These are phyloP conservation scores for Trachelus troglodyta DNA, from an alignment of 2,888 invertebrate genomes.

Conservation along the genomic window DNA sequence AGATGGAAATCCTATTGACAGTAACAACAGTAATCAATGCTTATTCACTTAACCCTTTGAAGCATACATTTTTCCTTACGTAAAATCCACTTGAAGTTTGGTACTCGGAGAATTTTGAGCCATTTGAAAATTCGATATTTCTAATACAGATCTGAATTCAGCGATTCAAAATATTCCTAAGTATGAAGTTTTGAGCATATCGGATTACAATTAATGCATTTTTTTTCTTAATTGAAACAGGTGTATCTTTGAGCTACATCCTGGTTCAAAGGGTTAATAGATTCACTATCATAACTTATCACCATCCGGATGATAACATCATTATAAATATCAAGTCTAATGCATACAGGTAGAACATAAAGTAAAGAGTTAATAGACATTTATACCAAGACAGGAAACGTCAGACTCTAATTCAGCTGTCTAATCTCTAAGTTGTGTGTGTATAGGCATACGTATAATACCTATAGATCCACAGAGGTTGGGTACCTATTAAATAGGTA, in stretches of 20 bases:
- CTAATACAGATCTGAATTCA: too few relatives aligned
- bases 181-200: too few relatives aligned
- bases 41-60: neutral
- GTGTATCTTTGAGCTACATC: too few relatives aligned
- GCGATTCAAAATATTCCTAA: too few relatives aligned
- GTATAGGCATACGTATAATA: neutral
- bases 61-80: too few relatives aligned
- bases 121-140: too few relatives aligned
- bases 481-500: neutral
- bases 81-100: too few relatives aligned
- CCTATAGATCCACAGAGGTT: neutral
- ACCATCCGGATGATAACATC: neutral
- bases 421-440: neutral
- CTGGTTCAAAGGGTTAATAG: neutral
- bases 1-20: neutral
- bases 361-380: neutral
- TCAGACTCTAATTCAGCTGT: neutral
- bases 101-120: too few relatives aligned
- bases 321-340: too few relatives aligned
- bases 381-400: neutral
- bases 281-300: neutral
- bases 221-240: too few relatives aligned
- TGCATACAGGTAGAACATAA: neutral
- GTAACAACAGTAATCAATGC: neutral
- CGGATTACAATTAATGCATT: too few relatives aligned